Conservation (phyloP, 2,888 invertebrate genomes). For the Octonoba sinensis region DNA sequence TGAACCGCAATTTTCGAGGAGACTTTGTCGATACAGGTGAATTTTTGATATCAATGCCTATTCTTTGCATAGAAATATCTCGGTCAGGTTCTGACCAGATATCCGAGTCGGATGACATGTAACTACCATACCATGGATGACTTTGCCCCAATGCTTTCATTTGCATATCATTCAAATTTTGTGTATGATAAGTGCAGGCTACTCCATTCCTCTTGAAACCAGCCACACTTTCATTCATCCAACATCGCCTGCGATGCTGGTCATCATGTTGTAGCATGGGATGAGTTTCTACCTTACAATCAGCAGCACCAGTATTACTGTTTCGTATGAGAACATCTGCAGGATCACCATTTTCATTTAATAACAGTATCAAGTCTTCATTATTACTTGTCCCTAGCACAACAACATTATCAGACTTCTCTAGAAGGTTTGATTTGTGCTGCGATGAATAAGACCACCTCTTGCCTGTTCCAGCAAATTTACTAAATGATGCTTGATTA, state of each 20-base stretch:
- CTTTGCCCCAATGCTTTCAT: neutral
- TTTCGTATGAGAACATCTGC: slow-evolving; percentile 45
- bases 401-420: slow-evolving; percentile 32
- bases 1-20: slow-evolving; percentile 27
- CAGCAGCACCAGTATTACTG: neutral
- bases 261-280: neutral
- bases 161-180: no score
- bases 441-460: slow-evolving; percentile 35
- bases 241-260: slow-evolving; percentile 41
- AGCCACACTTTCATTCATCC: slow-evolving; percentile 1
- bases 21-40: slow-evolving; percentile 40
- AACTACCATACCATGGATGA: slow-evolving; percentile 2
- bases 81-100: slow-evolving; percentile 63
- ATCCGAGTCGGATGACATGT: slow-evolving; percentile 58
- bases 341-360: slow-evolving; percentile 38
- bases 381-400: slow-evolving; percentile 37
- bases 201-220: no score
- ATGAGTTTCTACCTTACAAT: no score
- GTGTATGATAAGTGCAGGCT: no score
- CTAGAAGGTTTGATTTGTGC: slow-evolving; percentile 11
- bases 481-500: slow-evolving; percentile 6
- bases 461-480: slow-evolving; percentile 46
- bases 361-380: slow-evolving; percentile 46
- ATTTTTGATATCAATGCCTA: slow-evolving; percentile 50
- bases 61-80: slow-evolving; percentile 53